A percentile compares a stretch with the other conserved stretches of the same genome.
Evolutionary conservation across 2,888 invertebrate genomes (phyloP).

Genomic region (Agapostemon virescens): DNA sequence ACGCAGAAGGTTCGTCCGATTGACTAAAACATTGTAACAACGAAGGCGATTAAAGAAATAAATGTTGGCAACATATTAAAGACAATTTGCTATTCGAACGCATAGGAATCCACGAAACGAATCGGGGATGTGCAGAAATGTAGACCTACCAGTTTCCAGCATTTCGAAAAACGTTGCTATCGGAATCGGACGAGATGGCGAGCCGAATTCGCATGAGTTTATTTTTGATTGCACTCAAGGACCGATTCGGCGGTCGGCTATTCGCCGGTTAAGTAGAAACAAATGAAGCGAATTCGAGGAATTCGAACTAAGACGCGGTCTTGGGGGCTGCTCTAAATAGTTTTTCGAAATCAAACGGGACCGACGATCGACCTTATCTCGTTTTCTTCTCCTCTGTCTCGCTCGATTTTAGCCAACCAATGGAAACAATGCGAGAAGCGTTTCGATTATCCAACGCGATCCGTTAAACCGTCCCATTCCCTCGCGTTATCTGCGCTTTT

Average conservation of each 20-base stretch:
- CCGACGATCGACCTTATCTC: conserved; percentile 25
- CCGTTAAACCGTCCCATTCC: neutral
- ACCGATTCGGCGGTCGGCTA: conserved; percentile 46
- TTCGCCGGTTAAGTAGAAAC: conserved; percentile 56
- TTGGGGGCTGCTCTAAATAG: conserved; percentile 50
- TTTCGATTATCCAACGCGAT: conserved; percentile 2
- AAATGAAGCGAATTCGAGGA: conserved; percentile 60
- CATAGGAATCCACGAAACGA: neutral
- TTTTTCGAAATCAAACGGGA: conserved; percentile 49
- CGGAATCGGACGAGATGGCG: conserved; percentile 22
- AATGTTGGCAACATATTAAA: neutral
- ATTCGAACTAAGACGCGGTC: conserved; percentile 49
- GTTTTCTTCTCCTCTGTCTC: conserved; percentile 32
- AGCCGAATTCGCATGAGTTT: conserved; percentile 50
- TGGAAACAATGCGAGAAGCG: neutral
- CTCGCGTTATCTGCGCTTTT: neutral
- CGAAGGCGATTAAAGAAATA: too few relatives aligned
- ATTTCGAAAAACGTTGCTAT: conserved; percentile 40
- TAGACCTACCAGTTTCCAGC: conserved; percentile 14
- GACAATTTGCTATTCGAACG: neutral
- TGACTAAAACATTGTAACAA: too few relatives aligned
- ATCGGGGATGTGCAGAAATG: neutral
- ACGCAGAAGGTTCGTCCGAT: too few relatives aligned
- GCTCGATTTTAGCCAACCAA: conserved; percentile 13
- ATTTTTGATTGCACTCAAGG: conserved; percentile 56